Evolutionary conservation across 2,888 invertebrate genomes (phyloP), one percentile per base, ranked within the genome.

Genomic region (Sarcophaga variegata): DNA sequence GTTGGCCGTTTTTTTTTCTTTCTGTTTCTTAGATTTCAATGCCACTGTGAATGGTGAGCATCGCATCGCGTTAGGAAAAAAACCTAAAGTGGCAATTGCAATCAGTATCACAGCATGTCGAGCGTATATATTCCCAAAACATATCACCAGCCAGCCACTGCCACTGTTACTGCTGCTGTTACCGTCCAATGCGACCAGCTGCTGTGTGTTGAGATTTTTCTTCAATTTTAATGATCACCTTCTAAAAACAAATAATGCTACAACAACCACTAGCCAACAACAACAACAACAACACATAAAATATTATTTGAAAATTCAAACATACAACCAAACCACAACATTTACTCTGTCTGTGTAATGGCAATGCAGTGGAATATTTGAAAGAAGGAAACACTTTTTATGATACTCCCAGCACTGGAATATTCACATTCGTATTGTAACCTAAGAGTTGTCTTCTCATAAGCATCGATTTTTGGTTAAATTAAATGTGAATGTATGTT

Each of bases 21-120:
- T 22, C 22, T 22, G 22, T 22, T 22, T 22, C 22, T 22, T 22
- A 22, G 22, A 11, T 86, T 86, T 83, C 80, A 83, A 83, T 86
- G 77, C 83, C 86, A 86, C 83, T 83, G 60, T 45, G 60, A 59
- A 72, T 54, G 54, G 54, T 54, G 54, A 54, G 54, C 54, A 54
- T 49, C 49, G 49, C 49, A 54, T 49, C 49, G 49, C 49, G 67
- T 59, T 60, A 66, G 37, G 62, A 54, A 14, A 37, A 37, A 79
- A 27, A 81, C 74, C 74, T 78, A 25, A 83, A 81, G 88, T 86
- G 85, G 88, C 83, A 86, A 85, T 81, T 81, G 85, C 86, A 88
- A 88, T 88, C 88, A 88, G 81, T 86, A 82, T 80, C 88, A 87
- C 88, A 88, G 88, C 86, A 76, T 85, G 88, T 85, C 82, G 17